Conservation (phyloP, 1,140 invertebrate genomes). For the Saxidomus purpurata region DNA sequence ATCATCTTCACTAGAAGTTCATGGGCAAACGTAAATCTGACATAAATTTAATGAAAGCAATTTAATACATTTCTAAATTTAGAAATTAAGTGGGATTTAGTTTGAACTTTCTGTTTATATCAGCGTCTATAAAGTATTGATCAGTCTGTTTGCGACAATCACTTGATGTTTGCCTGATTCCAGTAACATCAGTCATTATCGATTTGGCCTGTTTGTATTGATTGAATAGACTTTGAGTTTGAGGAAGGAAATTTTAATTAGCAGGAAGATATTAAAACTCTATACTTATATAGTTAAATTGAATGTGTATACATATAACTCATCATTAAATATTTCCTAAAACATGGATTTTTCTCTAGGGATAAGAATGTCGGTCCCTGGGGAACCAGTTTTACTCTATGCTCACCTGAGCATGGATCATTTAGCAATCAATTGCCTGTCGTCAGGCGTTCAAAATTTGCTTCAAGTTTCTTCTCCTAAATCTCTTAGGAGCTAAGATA, state of each 20-base stretch:
- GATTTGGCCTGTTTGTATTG: too few relatives aligned
- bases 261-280: too few relatives aligned
- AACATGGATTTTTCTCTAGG: slow-evolving; percentile 56
- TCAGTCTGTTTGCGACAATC: neutral
- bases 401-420: slow-evolving; percentile 78
- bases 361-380: neutral
- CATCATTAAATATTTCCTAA: neutral
- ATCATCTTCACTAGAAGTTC: neutral
- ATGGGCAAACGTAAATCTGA: neutral
- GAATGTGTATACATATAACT: neutral
- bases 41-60: neutral
- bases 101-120: slow-evolving; percentile 13
- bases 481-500: too few relatives aligned
- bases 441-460: too few relatives aligned
- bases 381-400: slow-evolving; percentile 78
- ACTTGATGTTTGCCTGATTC: too few relatives aligned
- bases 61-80: slow-evolving; percentile 1
- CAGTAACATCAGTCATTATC: too few relatives aligned
- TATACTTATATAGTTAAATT: too few relatives aligned
- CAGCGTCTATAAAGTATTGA: neutral
- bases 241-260: too few relatives aligned
- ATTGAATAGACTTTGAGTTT: too few relatives aligned
- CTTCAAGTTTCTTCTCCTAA: too few relatives aligned
- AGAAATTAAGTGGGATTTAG: neutral
- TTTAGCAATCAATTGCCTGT: too few relatives aligned